Base-by-base conservation (phyloP, 2,797 vertebrate species). In the Sebastes steindachneri region DNA sequence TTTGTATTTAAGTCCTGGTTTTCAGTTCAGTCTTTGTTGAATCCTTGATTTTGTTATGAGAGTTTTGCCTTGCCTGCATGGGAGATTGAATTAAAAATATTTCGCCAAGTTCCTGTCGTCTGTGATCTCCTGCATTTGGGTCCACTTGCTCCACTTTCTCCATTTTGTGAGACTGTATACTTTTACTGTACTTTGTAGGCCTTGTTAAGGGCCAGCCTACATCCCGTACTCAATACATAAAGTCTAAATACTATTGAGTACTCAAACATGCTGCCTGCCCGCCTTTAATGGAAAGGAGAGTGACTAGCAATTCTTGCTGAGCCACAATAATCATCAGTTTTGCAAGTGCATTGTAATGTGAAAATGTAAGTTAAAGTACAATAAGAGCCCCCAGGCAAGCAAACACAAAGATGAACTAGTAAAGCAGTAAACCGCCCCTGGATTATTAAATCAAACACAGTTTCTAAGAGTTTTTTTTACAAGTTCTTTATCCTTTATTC, bases 251-350 rank as follows among this genome's bases (percentile, higher is more conserved):
- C 41, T 0, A 7, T 17, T 45, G 14, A 45, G 0, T 45, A 45
- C 41, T 48, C 45, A 48, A 48, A 48, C 15, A 45, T 45, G 14
- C 37, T 45, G 41, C 14, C 41, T 19, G 45, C 15, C 17, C 3
- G 7, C 45, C 45, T 48, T 48, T 48, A 48, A 19, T 48, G 45
- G 45, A 48, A 35, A 53, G 29, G 79, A 53, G 54, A 72, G n/a
- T 84, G 78, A 89, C 29, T 71, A 17, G 12, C 15, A 78, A 54
- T 79, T 77, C 9, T 45, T 45, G 12, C 35, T 66, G 65, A 81
- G 25, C 31, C 29, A 21, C 28, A 45, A 33, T n/a, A 45, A 71
- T 75, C 45, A 58, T 74, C 33, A 66, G 57, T 51, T 51, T 51
- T 51, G 48, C 9, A 51, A 51, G 7, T 51, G 48, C 48, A 77